Evolutionary conservation across 1,140 invertebrate species (phyloP).

Genomic region (Trachymyrmex cornetzi): DNA sequence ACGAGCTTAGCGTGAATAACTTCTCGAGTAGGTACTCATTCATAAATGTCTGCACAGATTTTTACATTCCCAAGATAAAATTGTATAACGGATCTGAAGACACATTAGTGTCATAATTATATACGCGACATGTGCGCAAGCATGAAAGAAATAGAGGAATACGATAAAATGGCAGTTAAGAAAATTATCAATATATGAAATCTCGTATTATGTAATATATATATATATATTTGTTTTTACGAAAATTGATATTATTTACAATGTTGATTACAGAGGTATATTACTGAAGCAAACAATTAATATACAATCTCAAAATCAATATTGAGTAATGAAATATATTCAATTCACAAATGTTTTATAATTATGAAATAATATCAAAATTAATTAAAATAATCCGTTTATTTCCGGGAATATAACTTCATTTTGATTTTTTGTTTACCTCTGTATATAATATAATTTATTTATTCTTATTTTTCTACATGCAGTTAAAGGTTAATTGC

Average conservation of each 20-base stretch:
- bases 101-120: background rate
- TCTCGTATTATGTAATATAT: background rate
- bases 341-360: background rate
- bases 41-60: conserved; percentile 2
- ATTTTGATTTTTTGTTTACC: background rate
- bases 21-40: background rate
- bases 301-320: conserved; percentile 12
- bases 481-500: background rate
- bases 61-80: background rate
- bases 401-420: background rate
- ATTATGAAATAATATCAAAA: conserved; percentile 3
- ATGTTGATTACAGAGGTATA: background rate
- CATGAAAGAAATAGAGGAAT: background rate
- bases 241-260: background rate
- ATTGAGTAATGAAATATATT: conserved; percentile 31
- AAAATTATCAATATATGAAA: background rate
- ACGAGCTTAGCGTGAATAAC: background rate
- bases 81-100: background rate
- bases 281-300: conserved; percentile 3
- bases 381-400: background rate
- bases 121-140: background rate
- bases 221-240: background rate
- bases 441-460: background rate
- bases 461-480: background rate
- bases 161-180: background rate